Base-by-base conservation (phyloP, 2,888 invertebrate genomes). In the Metallyticus violacea region DNA sequence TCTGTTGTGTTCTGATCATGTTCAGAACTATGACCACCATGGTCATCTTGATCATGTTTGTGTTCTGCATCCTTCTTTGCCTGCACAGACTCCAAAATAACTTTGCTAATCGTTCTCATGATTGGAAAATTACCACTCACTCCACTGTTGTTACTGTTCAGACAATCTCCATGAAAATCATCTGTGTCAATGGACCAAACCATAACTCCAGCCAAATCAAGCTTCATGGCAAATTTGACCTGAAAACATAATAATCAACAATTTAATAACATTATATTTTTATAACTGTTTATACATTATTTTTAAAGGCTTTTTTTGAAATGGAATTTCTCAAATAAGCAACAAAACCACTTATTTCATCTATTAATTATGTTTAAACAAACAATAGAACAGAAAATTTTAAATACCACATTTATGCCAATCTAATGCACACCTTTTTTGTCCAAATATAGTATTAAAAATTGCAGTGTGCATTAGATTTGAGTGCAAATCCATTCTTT, bases 171-270 rank as follows among this genome's bases (percentile, higher is more conserved):
- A 27, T 92, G 93, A 91, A 97, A 97, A 91, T 97, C 97, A 89
- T 98, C 97, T 0, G 97, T 97, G 91, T 97, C 97, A 77, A 97
- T 94, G 77, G 97, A 96, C 97, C 97, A 97, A 6, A 97, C 94
- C 97, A 97, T 97, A 0, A 96, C 94, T 1, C 97, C 97, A 0
- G 95, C 96, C 0, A 98, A 91, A 4, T 93, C 93, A 89, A 94
- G 93, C 88, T 93, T 93, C 90, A 95, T 93, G 0, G 95, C 95
- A 90, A 94, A 94, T 80, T 89, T 88, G 27, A 91, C 87, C 88
- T 88, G 80, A 26, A 25, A 79, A 87, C n/a, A 40, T 62, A 85
- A 87, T n/a, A n/a, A n/a, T n/a, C n/a, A n/a, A n/a, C n/a, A n/a
- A n/a, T n/a, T n/a, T n/a, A n/a, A n/a, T n/a, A n/a, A n/a, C n/a